Percentiles rank a stretch among this genome's conserved stretches.
Evolutionary conservation across 1,140 invertebrate genomes (phyloP).

Genomic region (Coptotermes formosanus): DNA sequence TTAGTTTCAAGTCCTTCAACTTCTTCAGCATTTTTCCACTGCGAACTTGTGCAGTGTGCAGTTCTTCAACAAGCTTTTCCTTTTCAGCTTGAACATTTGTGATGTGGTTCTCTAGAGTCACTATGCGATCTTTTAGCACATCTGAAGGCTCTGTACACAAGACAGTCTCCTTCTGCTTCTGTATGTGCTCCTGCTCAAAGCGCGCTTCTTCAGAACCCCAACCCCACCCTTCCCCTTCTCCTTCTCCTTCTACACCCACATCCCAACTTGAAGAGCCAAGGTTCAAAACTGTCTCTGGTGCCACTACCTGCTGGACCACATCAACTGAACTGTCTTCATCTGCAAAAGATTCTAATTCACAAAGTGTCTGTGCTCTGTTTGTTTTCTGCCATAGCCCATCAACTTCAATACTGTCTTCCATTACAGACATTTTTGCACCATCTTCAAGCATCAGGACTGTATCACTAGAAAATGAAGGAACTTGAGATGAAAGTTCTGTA

Average conservation of each 20-base stretch:
- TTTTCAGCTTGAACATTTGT: slow-evolving; percentile 53
- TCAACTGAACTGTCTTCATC: background rate
- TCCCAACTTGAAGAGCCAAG: background rate
- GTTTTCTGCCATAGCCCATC: background rate
- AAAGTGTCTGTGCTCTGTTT: background rate
- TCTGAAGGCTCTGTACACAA: background rate
- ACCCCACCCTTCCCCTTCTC: slow-evolving; percentile 57
- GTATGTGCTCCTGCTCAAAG: slow-evolving; percentile 45
- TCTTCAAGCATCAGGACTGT: background rate
- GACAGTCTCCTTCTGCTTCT: slow-evolving; percentile 27
- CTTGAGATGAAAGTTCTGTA: background rate
- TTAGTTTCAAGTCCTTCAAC: slow-evolving; percentile 68
- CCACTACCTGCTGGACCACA: background rate
- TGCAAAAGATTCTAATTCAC: background rate
- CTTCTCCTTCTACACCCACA: slow-evolving; percentile 38
- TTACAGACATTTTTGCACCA: slow-evolving; percentile 1
- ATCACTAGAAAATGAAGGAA: background rate
- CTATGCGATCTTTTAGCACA: slow-evolving; percentile 32
- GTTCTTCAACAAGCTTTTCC: slow-evolving; percentile 53
- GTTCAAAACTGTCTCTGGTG: background rate
- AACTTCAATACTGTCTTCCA: background rate
- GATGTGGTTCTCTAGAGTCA: slow-evolving; percentile 50
- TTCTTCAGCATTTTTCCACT: slow-evolving; percentile 70
- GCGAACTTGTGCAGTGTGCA: slow-evolving; percentile 60
- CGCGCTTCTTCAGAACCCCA: slow-evolving; percentile 56